Evolutionary conservation across 23 tunicate genomes (phyloP), one percentile per base, ranked within the genome.

Genomic region (Styela plicata): DNA sequence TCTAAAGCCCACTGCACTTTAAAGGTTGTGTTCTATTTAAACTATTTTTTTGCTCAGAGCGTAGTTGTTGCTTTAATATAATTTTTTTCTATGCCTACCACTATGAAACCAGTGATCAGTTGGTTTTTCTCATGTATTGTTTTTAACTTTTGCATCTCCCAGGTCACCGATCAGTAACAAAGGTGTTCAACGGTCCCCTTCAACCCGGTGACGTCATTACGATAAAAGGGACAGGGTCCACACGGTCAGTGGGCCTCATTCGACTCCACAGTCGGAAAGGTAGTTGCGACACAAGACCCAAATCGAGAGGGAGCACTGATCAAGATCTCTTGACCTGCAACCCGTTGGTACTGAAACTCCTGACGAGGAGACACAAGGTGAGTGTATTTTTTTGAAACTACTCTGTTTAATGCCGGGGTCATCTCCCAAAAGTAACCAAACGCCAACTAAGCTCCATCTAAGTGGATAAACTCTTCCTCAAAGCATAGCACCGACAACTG

Each of bases 341-440:
- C 23, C 71, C 71, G 21, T 67, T 67, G 71, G 71, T 67, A n/a
- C 31, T 67, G 71, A 67, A 67, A 22, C 30, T 67, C n/a, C 16
- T 25, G 31, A 28, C 71, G 21, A 19, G 2, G 31, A 67, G 0
- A 28, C 71, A 67, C 22, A 67, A 67, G 71, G 71, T 67, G 0
- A 1, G 13, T 67, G 71, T 29, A 16, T 22, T 21, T 62, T 62
- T 62, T 62, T n/a, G n/a, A 0, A 0, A 21, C n/a, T 0, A 23
- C 22, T 62, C 21, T 0, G 0, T 62, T 62, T 62, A 21, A 62
- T 22, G 65, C 65, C n/a, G n/a, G n/a, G n/a, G n/a, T n/a, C n/a
- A n/a, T n/a, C n/a, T n/a, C n/a, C n/a, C n/a, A n/a, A n/a, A n/a
- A n/a, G n/a, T n/a, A n/a, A n/a, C n/a, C n/a, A n/a, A n/a, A n/a